Conservation (phyloP, 2,888 invertebrate species). For the Plagodis pulveraria region DNA sequence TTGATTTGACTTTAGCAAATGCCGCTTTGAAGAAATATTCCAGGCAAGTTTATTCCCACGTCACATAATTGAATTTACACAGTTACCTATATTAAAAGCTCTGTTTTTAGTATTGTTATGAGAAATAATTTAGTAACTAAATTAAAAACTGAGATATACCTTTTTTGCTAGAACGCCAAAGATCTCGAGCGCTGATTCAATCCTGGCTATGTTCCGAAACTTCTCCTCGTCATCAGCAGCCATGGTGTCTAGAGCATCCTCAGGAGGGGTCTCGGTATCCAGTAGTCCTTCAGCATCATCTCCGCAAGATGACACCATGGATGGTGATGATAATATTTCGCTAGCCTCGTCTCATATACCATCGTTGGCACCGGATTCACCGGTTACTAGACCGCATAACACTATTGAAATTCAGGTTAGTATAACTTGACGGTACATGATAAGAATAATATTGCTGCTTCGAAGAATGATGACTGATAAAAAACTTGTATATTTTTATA, state of each 20-base stretch:
- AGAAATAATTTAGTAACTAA: too few species aligned
- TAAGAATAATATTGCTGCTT: too few species aligned
- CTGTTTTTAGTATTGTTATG: too few species aligned
- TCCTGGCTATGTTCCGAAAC: slow-evolving; percentile 91
- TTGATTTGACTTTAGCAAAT: slow-evolving; percentile 87
- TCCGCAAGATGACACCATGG: slow-evolving; percentile 89
- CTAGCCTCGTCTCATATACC: slow-evolving; percentile 87
- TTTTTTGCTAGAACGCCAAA: slow-evolving; percentile 80
- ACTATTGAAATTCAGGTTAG: slow-evolving; percentile 79
- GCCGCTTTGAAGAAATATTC: slow-evolving; percentile 85
- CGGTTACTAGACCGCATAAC: slow-evolving; percentile 74
- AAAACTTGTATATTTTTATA: slow-evolving; percentile 34
- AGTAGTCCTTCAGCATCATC: slow-evolving; percentile 90
- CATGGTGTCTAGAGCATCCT: slow-evolving; percentile 85
- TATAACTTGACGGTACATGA: neutral
- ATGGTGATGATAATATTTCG: slow-evolving; percentile 88
- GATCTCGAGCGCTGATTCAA: slow-evolving; percentile 91
- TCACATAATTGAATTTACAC: neutral
- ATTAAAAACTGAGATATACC: neutral
- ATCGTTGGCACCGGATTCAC: slow-evolving; percentile 87
- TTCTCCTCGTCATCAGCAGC: slow-evolving; percentile 88
- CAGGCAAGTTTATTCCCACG: slow-evolving; percentile 51
- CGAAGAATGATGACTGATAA: too few species aligned
- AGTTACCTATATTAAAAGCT: too few species aligned
- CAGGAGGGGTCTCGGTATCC: slow-evolving; percentile 87